A percentile compares a stretch with the other conserved stretches of the same genome.
Conservation (phyloP, 2,113 vertebrate species). For the Sialia sialis region DNA sequence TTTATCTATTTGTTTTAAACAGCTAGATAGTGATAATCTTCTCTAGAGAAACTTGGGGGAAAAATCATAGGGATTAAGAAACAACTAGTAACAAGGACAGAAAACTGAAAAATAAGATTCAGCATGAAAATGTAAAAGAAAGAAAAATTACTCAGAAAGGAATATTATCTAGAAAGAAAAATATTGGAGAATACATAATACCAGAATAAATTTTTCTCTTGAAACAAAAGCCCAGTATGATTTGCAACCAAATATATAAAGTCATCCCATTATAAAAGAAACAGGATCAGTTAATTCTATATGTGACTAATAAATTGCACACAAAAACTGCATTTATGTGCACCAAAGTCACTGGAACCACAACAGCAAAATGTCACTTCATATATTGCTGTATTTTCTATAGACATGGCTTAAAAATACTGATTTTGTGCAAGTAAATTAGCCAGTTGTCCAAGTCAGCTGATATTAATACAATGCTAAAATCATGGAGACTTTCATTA, state of each 20-base stretch:
- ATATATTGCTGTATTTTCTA: neutral
- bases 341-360: neutral
- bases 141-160: neutral
- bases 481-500: neutral
- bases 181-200: neutral
- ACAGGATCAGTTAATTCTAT: neutral
- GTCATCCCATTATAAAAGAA: neutral
- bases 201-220: neutral
- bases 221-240: neutral
- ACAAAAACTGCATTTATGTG: neutral
- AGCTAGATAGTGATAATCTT: neutral
- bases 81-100: neutral
- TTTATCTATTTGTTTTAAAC: neutral
- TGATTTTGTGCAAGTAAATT: neutral
- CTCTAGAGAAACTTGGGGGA: neutral
- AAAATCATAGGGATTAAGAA: neutral
- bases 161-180: neutral
- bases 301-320: neutral
- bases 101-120: neutral
- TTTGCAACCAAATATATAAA: neutral
- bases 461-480: neutral
- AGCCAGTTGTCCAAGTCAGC: neutral
- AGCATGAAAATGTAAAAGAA: neutral
- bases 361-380: neutral
- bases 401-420: neutral